A percentile compares a stretch with the other conserved stretches of the same genome.
Conservation (phyloP, 2,888 invertebrate genomes). For the Cyclophora punctaria region DNA sequence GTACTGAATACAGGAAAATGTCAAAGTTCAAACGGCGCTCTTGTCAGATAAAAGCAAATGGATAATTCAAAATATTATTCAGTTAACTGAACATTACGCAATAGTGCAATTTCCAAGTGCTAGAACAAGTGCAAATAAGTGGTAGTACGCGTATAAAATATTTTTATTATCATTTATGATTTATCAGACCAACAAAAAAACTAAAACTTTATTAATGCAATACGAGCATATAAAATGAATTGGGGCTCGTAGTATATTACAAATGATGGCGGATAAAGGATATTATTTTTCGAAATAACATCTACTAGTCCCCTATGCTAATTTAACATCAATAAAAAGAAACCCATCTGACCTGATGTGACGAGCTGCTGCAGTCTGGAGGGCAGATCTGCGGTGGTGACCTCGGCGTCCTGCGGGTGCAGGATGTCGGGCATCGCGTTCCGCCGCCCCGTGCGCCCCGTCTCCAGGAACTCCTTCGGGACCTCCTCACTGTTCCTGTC, state of each 20-base stretch:
- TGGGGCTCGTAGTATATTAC: background rate
- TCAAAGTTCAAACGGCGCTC: too few species aligned
- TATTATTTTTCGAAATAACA: too few species aligned
- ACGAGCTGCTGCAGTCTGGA: slow-evolving; percentile 82
- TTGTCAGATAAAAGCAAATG: too few species aligned
- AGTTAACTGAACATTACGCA: too few species aligned
- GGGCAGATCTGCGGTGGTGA: slow-evolving; percentile 85
- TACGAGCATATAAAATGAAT: background rate
- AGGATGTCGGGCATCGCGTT: slow-evolving; percentile 92
- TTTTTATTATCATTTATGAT: background rate
- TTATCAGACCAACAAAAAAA: slow-evolving; percentile 8
- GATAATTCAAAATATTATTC: too few species aligned
- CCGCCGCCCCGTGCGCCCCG: slow-evolving; percentile 89
- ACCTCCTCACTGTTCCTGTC: slow-evolving; percentile 73
- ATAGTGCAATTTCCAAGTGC: too few species aligned
- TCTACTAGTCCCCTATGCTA: slow-evolving; percentile 1
- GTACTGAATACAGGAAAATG: too few species aligned
- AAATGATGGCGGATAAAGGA: too few species aligned
- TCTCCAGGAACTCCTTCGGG: slow-evolving; percentile 86
- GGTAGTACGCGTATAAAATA: too few species aligned
- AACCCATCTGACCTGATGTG: slow-evolving; percentile 77
- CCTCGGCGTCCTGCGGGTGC: slow-evolving; percentile 81
- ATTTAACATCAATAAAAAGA: too few species aligned
- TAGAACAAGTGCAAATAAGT: too few species aligned
- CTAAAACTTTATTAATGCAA: background rate